Evolutionary conservation across 2,797 vertebrate genomes (phyloP).

Genomic region (Rhinella marina): DNA sequence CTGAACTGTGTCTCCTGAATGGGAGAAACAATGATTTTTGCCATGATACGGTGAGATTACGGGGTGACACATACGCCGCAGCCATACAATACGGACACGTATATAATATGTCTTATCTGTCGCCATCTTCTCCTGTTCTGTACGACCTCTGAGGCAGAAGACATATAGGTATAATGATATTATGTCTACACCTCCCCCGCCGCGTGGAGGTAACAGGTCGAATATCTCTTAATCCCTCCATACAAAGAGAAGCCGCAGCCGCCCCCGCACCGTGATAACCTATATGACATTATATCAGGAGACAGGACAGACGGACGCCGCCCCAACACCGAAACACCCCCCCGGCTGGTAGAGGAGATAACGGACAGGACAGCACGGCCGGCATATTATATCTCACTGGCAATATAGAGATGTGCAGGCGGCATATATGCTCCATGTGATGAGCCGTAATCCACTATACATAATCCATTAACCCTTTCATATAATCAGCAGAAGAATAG

Average conservation of each 20-base stretch:
- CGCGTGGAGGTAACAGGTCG: constrained; percentile 28
- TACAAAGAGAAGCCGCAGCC: constrained; percentile 39
- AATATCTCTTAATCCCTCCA: constrained; percentile 45
- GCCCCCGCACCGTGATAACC: not conserved
- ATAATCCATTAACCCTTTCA: constrained; percentile 55
- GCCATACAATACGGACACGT: not conserved
- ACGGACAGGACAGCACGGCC: not conserved
- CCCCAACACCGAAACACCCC: not conserved
- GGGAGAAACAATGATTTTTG: too few relatives aligned
- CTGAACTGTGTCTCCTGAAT: too few relatives aligned
- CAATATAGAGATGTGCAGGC: not conserved
- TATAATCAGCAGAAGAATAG: constrained; percentile 13
- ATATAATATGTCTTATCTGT: not conserved
- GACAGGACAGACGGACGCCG: not conserved
- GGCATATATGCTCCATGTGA: constrained; percentile 24
- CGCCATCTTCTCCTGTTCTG: not conserved
- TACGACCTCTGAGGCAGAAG: constrained; percentile 3
- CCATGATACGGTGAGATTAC: too few relatives aligned
- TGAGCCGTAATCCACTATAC: constrained; percentile 30
- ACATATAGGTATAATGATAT: not conserved
- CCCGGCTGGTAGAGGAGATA: not conserved
- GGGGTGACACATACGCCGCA: too few relatives aligned
- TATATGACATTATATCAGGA: not conserved
- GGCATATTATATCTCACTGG: not conserved
- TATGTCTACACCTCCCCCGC: not conserved